Base-by-base conservation (phyloP, 2,113 vertebrate genomes). In the Empidonax traillii region DNA sequence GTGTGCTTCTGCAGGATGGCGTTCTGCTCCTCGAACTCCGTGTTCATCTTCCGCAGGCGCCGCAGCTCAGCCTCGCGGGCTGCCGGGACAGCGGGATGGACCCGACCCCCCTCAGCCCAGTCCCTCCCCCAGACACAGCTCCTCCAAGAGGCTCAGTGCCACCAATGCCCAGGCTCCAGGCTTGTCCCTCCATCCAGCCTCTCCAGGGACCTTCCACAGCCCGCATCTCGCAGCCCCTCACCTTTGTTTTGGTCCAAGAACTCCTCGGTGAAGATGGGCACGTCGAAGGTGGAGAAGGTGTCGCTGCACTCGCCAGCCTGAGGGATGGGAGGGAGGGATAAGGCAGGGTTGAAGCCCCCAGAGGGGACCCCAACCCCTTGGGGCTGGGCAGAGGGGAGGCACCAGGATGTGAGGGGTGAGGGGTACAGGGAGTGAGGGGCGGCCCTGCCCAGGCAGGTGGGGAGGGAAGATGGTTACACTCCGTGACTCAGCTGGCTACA, bases 161-260 rank as follows among this genome's bases (percentile, higher is more conserved):
- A 28, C 49, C 75, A 41, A 8, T 0, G 0, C 25, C 33, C 12
- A 7, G 41, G n/a, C 28, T 84, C 46, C 56, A 82, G 46, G 6
- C 30, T 2, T 2, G 8, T 16, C 65, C 63, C 28, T 73, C 49
- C 24, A 5, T 5, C 10, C 0, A 1, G 2, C 16, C 53, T 73
- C 47, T 30, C 23, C 35, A 65, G 23, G 31, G 28, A 41, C 58
- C 41, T 39, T 25, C 9, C 62, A 17, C 21, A 58, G 63, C n/a
- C 35, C 9, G 23, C 23, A 27, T 8, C 44, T 30, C 0, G 0
- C 19, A 24, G 85, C n/a, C 37, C 59, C 94, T 80, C 77, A 99
- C 99, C 99, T 98, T 99, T 99, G 95, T 99, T 99, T 97, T 99
- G 99, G 98, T 99, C 99, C 82, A 99, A 97, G 94, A 99, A 99